Percentiles rank a stretch among this genome's conserved stretches.
Conservation (phyloP, 2,797 vertebrate species). For the Etheostoma nigrum region DNA sequence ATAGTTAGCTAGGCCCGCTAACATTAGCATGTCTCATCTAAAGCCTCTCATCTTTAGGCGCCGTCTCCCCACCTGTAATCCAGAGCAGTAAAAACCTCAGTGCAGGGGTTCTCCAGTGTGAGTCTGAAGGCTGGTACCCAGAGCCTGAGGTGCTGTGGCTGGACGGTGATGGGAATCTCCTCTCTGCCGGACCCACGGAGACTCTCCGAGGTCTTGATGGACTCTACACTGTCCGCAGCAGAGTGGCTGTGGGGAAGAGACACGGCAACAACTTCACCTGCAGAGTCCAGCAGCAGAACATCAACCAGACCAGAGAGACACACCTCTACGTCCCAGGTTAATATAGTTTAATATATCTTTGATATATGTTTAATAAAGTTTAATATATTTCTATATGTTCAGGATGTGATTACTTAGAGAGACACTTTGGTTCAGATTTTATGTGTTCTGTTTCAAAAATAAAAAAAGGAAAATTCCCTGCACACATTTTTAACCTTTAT, state of each 20-base stretch:
- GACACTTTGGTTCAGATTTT: too few species aligned
- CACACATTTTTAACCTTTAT: too few species aligned
- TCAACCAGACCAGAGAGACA: not conserved
- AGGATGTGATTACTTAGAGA: not conserved
- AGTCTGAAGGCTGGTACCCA: conserved; percentile 11
- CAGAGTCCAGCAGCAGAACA: conserved; percentile 3
- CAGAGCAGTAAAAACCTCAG: too few species aligned
- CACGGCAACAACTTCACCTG: conserved; percentile 3
- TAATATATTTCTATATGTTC: not conserved
- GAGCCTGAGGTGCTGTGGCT: conserved; percentile 20
- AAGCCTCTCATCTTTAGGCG: not conserved
- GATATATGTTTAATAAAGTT: not conserved
- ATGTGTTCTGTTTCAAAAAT: too few species aligned
- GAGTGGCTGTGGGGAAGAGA: conserved; percentile 19
- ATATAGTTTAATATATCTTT: not conserved
- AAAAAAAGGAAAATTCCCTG: too few species aligned
- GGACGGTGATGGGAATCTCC: not conserved
- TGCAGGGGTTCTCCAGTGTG: not conserved
- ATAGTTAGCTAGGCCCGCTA: too few species aligned
- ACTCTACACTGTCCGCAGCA: conserved; percentile 25
- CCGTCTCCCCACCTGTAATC: not conserved
- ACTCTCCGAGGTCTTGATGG: not conserved
- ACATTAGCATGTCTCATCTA: not conserved
- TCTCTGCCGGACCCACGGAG: conserved; percentile 1
- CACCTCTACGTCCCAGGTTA: not conserved